Evolutionary conservation across 2,113 vertebrate genomes (phyloP), one percentile per base, ranked within the genome.

Genomic region (Crotalus helleri): DNA sequence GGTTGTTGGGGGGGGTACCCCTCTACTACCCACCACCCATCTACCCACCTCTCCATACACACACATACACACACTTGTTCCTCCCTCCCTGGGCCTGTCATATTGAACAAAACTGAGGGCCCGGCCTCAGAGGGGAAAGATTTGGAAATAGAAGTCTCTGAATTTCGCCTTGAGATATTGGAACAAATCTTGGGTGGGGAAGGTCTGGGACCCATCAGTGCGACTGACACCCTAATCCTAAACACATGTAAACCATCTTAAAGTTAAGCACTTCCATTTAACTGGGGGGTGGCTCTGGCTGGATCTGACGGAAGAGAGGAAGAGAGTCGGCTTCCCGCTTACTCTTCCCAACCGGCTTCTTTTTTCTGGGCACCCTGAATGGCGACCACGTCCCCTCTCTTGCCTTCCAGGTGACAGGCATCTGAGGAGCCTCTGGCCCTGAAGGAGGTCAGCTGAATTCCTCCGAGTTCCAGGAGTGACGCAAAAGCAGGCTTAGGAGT

Each of bases 161-260:
- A 54, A 55, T 85, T 91, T 61, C 24, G 21, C 21, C 1, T 21
- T 26, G 81, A 11, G 81, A 21, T 39, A 46, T 53, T 59, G 19
- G 21, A 54, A 53, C 86, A 17, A 33, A 49, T 39, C 46, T 64
- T 88, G 55, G 64, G 92, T 46, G 87, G 87, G 92, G 55, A 49
- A 29, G 88, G 57, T 85, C 92, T 93, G 92, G 92, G 92, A 93
- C 39, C 44, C 55, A 90, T 93, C 92, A 93, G 5, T 23, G 44
- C 54, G 39, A 23, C 92, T 90, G 92, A 90, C 88, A 74, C 64
- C 44, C 54, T 93, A 93, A 93, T 90, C 88, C 92, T 90, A 90
- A 93, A 93, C 88, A 93, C 92, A 90, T 93, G 88, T 92, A 90
- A 92, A 90, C 24, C 88, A 29, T 89, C 88, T 85, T 49, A 58